phyloP scores from a whole-genome alignment of 2,888 invertebrate genomes.

The Tinea trinotella region DNA sequence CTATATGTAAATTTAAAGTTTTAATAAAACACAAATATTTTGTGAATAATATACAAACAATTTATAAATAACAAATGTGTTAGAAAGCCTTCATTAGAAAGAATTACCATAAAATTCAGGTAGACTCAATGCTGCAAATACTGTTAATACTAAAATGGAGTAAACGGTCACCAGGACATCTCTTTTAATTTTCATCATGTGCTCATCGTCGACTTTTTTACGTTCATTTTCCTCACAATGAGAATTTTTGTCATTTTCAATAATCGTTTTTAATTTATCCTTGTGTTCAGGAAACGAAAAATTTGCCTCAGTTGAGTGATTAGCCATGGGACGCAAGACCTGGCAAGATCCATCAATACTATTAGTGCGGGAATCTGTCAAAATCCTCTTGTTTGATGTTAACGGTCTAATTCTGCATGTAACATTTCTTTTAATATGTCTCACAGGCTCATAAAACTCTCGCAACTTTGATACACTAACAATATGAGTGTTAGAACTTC shows the following conservation, averaged over 20 bases:
- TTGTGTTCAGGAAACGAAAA: no score
- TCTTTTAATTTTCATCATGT: conserved; percentile 47
- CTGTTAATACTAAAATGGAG: conserved; percentile 54
- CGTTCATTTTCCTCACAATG: no score
- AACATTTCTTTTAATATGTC: neutral
- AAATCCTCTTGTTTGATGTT: neutral
- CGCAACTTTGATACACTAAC: neutral
- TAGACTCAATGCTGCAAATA: conserved; percentile 57
- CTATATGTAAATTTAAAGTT: no score
- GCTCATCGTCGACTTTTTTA: neutral
- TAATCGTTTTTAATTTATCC: no score
- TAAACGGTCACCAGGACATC: conserved; percentile 57
- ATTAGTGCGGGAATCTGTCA: neutral
- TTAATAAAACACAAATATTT: no score
- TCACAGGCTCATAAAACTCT: neutral
- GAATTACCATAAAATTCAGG: conserved; percentile 30
- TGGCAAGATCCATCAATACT: neutral
- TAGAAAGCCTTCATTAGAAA: neutral
- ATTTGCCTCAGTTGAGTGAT: neutral
- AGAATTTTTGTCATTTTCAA: no score
- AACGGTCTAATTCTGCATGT: neutral
- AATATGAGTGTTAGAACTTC: neutral
- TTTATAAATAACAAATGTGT: neutral
- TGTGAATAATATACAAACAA: neutral
- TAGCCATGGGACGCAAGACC: neutral